These are phyloP conservation scores for Patella pellucida DNA, from an alignment of 2,888 invertebrate species.

Conservation along the genomic window DNA sequence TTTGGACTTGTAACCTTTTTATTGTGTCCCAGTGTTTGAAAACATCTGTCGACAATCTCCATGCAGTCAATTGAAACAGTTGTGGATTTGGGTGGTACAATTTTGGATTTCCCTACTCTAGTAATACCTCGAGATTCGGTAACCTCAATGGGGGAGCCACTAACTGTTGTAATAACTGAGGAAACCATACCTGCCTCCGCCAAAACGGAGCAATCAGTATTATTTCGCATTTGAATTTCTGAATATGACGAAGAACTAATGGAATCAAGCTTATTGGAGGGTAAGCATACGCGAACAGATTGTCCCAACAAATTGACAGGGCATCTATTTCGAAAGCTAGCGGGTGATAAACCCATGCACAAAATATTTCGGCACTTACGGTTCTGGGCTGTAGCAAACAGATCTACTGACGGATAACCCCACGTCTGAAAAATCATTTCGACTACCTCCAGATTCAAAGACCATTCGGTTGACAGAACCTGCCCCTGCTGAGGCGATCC, in stretches of 20 bases:
- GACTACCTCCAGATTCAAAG: no score
- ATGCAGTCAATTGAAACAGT: no score
- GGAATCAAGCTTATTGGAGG: conserved; percentile 18
- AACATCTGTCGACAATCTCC: conserved; percentile 32
- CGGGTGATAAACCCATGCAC: no score
- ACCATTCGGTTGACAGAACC: no score
- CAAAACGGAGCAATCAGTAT: conserved; percentile 11
- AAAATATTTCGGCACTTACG: no score
- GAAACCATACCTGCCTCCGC: conserved; percentile 25
- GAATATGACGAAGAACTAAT: conserved; percentile 19
- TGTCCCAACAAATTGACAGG: conserved; percentile 23
- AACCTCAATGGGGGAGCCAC: conserved; percentile 27
- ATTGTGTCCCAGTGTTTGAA: conserved; percentile 31
- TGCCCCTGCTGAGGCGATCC: no score
- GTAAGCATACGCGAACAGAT: conserved; percentile 25
- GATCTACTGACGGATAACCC: no score
- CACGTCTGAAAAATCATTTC: no score
- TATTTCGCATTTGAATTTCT: conserved; percentile 19
- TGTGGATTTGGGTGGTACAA: no score
- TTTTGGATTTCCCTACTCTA: no score
- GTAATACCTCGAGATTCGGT: no score
- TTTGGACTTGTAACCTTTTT: conserved; percentile 33
- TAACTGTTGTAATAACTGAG: conserved; percentile 25
- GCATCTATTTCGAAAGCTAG: conserved; percentile 23
- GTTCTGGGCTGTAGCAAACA: no score